Evolutionary conservation across 2,888 invertebrate genomes (phyloP), one percentile per base, ranked within the genome.

Genomic region (Drosophila putrida): DNA sequence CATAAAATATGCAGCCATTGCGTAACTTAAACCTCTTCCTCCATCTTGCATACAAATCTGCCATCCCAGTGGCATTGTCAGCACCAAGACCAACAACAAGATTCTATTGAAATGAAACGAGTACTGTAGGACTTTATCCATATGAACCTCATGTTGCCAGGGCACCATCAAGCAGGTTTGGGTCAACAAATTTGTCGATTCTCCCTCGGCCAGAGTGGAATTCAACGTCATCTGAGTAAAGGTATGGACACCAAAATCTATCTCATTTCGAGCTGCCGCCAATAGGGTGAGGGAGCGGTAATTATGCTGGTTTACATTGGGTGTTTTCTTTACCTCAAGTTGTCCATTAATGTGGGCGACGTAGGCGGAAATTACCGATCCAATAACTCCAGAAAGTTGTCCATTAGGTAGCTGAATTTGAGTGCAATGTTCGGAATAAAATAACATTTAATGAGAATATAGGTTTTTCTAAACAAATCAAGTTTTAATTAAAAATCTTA

Each of bases 151-250:
- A 3, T 25, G 39, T 9, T 61, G 62, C 57, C 54, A 60, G 0
- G 83, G 86, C n/a, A 85, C 80, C 20, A 80, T 41, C 0, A 81
- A 43, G 20, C 81, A 85, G 25, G 69, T 68, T 13, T 35, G 43
- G 10, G 75, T 54, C 4, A 46, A 4, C 6, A 38, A 5, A 10
- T 8, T 33, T 0, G 39, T 47, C 0, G 62, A 44, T n/a, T 15
- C 11, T 2, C 66, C 70, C 1, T 54, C 62, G 1, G 41, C 46
- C 20, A 36, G 27, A 1, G 53, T 15, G 4, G 75, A 39, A 5
- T 59, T 36, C 0, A 49, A 41, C 5, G 49, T 67, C 67, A 80
- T 49, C 0, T 44, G 9, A 0, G 69, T 67, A 11, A 27, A 80
- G 4, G 59, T 31, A 58, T 82, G 68, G 2, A 68, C 64, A 2